A percentile compares a stretch with the other conserved stretches of the same genome.
Evolutionary conservation across 2,888 invertebrate genomes (phyloP).

Genomic region (Fragum sueziense): DNA sequence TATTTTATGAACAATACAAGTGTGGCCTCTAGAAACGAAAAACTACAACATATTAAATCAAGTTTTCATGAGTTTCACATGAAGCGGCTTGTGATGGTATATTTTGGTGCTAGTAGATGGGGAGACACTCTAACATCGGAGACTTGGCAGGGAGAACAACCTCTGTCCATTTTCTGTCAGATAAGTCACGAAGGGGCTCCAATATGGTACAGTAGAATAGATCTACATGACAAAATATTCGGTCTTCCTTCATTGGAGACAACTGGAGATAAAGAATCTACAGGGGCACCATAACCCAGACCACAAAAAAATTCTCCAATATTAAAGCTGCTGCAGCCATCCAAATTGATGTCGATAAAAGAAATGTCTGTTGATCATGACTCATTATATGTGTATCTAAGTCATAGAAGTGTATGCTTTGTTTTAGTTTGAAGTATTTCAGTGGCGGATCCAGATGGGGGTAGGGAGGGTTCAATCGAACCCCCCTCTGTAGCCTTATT

Average conservation of each 20-base stretch:
- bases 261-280: background rate
- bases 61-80: constrained; percentile 68
- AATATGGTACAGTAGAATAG: constrained; percentile 67
- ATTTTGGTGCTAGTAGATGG: constrained; percentile 66
- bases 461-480: no score
- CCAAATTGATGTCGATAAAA: no score
- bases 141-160: constrained; percentile 67
- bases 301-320: no score
- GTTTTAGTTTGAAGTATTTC: no score
- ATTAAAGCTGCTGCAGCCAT: no score
- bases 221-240: constrained; percentile 63
- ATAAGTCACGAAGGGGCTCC: constrained; percentile 50
- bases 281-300: no score
- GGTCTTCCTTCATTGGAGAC: constrained; percentile 51
- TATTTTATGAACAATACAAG: constrained; percentile 72
- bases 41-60: constrained; percentile 62
- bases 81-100: constrained; percentile 66
- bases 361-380: no score
- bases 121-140: constrained; percentile 66
- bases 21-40: constrained; percentile 63
- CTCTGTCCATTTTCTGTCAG: constrained; percentile 60
- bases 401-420: no score
- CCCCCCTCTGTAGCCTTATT: no score
- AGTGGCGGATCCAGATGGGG: no score
- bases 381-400: no score